Conservation (phyloP, 2,797 vertebrate species). For the Girardinus metallicus region DNA sequence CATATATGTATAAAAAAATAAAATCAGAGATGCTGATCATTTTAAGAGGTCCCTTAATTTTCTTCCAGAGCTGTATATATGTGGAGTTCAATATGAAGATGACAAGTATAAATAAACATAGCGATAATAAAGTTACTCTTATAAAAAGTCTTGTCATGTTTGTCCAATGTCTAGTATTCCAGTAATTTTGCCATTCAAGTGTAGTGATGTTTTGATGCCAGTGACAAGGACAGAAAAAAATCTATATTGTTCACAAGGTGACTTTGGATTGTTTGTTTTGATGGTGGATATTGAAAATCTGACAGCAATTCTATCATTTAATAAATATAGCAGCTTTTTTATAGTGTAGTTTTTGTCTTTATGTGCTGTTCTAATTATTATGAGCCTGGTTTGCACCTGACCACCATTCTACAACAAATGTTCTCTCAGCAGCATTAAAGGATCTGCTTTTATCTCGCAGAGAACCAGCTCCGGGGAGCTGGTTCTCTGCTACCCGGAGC, state of each 20-base stretch:
- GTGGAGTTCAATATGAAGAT: background rate
- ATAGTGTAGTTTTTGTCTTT: background rate
- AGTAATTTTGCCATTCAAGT: background rate
- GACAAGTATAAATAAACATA: background rate
- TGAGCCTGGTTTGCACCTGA: constrained; percentile 5
- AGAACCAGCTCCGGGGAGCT: constrained; percentile 30
- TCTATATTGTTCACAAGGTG: background rate
- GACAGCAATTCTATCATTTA: background rate
- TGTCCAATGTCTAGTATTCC: background rate
- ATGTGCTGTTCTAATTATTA: constrained; percentile 2
- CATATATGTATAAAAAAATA: too few species aligned
- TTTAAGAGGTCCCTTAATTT: too few species aligned
- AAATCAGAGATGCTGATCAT: too few species aligned
- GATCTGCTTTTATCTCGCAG: constrained; percentile 40
- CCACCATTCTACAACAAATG: constrained; percentile 13
- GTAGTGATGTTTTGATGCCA: background rate
- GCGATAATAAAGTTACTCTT: background rate
- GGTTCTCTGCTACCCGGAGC: too few species aligned
- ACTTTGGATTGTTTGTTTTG: constrained; percentile 16
- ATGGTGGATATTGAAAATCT: constrained; percentile 24
- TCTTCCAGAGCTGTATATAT: constrained; percentile 14
- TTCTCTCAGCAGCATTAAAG: constrained; percentile 28
- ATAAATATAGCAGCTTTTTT: background rate
- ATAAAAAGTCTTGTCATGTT: background rate
- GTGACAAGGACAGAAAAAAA: constrained; percentile 1